These are phyloP conservation scores for Calephelis perditalis DNA, from an alignment of 2,888 invertebrate species.

Conservation along the genomic window DNA sequence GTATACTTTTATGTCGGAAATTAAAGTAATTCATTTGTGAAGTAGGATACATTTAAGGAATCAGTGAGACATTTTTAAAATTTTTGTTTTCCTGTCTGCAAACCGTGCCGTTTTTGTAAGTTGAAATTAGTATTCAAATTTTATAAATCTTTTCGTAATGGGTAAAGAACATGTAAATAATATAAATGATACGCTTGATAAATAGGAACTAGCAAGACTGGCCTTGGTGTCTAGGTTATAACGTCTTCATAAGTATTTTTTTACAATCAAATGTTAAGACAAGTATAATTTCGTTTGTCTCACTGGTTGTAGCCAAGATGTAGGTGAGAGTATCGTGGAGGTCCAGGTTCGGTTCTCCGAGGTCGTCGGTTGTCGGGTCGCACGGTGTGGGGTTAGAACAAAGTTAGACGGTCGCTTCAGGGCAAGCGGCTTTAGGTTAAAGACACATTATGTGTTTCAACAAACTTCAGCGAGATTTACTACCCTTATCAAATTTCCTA, in stretches of 20 bases:
- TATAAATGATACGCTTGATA: constrained; percentile 10
- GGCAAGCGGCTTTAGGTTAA: constrained; percentile 55
- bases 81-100: constrained; percentile 3
- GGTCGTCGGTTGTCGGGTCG: constrained; percentile 28
- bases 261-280: constrained; percentile 2
- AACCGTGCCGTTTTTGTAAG: constrained; percentile 4
- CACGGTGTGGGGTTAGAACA: constrained; percentile 51
- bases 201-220: constrained; percentile 13
- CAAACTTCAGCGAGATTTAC: constrained; percentile 69
- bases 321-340: constrained; percentile 18
- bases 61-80: constrained; percentile 23
- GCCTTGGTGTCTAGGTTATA: constrained; percentile 12
- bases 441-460: constrained; percentile 63
- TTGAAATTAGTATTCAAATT: constrained; percentile 2
- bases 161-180: constrained; percentile 9
- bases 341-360: constrained; percentile 16
- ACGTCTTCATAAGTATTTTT: constrained; percentile 8
- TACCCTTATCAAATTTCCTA: constrained; percentile 31
- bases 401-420: constrained; percentile 40
- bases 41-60: constrained; percentile 9
- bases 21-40: background rate
- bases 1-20: background rate
- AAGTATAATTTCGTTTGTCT: constrained; percentile 34
- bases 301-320: constrained; percentile 36
- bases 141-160: constrained; percentile 1